These are phyloP conservation scores for Podiceps cristatus DNA, from an alignment of 2,113 vertebrate genomes.

Conservation along the genomic window DNA sequence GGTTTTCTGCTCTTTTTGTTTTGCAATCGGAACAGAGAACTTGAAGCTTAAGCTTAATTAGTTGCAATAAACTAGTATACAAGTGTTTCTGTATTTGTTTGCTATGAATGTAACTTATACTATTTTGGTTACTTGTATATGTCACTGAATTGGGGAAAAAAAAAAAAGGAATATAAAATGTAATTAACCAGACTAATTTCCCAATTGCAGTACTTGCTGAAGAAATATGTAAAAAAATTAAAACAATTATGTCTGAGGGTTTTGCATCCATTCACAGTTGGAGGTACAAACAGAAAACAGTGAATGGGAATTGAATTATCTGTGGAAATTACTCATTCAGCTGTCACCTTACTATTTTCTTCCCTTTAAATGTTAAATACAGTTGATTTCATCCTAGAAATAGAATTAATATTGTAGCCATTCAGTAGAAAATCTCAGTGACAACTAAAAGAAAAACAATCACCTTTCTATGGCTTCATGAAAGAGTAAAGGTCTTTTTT, in stretches of 20 bases:
- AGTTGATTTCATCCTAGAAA: constrained; percentile 1
- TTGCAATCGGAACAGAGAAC: not conserved
- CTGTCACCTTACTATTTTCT: not conserved
- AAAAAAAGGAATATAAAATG: not conserved
- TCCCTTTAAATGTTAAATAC: constrained; percentile 11
- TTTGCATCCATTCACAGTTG: not conserved
- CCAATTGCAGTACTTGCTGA: not conserved
- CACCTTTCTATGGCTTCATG: not conserved
- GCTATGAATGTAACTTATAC: not conserved
- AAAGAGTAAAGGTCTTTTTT: constrained; percentile 27
- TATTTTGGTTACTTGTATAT: not conserved
- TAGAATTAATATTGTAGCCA: constrained; percentile 7
- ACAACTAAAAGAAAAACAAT: constrained; percentile 37
- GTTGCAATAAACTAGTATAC: not conserved
- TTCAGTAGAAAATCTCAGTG: not conserved
- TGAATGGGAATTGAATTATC: not conserved
- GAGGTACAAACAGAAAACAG: not conserved
- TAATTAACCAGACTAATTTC: not conserved
- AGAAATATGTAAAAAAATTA: not conserved
- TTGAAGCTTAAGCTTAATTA: not conserved
- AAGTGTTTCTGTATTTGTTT: not conserved
- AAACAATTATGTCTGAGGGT: not conserved
- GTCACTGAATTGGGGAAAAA: not conserved
- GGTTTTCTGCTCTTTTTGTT: not conserved
- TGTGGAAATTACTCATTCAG: constrained; percentile 8